Conservation (phyloP, 1,140 invertebrate species). For the Euura saliciscinereae region DNA sequence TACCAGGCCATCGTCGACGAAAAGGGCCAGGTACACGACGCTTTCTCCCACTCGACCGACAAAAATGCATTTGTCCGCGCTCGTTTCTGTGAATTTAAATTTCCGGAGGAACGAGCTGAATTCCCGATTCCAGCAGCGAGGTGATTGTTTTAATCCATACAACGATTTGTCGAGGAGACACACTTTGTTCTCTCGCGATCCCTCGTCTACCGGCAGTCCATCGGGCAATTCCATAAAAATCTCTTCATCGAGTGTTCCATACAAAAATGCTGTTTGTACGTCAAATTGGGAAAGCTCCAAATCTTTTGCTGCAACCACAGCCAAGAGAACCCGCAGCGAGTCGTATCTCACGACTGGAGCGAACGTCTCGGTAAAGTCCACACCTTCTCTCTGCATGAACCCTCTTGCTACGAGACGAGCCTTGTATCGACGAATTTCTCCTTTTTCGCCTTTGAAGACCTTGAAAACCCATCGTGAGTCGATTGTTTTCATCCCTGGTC, state of each 20-base stretch:
- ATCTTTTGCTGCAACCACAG: conserved; percentile 23
- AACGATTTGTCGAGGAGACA: conserved; percentile 46
- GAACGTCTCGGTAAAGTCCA: too few species aligned
- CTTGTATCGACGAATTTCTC: conserved; percentile 31
- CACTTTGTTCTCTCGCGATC: conserved; percentile 25
- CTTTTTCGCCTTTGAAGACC: conserved; percentile 24
- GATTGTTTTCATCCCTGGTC: conserved; percentile 23
- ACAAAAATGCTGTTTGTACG: conserved; percentile 47
- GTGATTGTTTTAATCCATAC: conserved; percentile 53
- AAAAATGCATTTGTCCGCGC: conserved; percentile 19
- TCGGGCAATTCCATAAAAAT: conserved; percentile 48
- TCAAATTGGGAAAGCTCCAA: conserved; percentile 38
- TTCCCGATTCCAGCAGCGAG: conserved; percentile 47
- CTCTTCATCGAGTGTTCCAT: conserved; percentile 43
- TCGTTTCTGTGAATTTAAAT: conserved; percentile 12
- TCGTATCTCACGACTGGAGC: conserved; percentile 19
- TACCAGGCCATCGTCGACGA: conserved; percentile 20
- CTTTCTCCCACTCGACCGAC: neutral
- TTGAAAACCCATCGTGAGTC: conserved; percentile 35
- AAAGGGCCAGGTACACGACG: conserved; percentile 14
- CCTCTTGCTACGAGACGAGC: conserved; percentile 45
- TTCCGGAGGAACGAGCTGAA: conserved; percentile 17
- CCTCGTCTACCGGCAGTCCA: conserved; percentile 31
- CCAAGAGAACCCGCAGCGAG: conserved; percentile 34
- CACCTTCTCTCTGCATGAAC: conserved; percentile 29